A percentile compares a stretch with the other conserved stretches of the same genome.
These are phyloP conservation scores for Ips nitidus DNA, from an alignment of 1,140 invertebrate species.

Conservation along the genomic window DNA sequence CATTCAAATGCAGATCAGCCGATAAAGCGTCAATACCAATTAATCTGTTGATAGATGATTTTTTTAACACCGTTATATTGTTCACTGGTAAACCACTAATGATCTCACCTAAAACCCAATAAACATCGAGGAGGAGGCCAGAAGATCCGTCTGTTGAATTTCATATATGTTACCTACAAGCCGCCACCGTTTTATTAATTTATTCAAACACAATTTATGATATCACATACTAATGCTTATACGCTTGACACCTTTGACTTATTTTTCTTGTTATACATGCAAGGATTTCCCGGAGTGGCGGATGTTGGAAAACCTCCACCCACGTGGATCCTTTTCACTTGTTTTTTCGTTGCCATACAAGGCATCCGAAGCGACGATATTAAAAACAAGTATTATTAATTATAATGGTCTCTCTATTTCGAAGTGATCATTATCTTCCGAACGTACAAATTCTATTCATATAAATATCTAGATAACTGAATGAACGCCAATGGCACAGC, in stretches of 20 bases:
- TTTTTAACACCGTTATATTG: background rate
- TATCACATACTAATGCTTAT: too few relatives aligned
- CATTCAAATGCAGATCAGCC: background rate
- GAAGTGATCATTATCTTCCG: background rate
- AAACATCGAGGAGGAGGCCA: background rate
- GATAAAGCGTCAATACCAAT: background rate
- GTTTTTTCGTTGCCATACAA: too few relatives aligned
- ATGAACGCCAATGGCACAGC: slow-evolving; percentile 28
- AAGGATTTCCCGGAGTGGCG: too few relatives aligned
- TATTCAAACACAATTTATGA: too few relatives aligned
- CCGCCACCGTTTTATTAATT: too few relatives aligned
- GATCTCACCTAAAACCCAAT: background rate
- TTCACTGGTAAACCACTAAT: background rate
- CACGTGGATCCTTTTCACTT: too few relatives aligned
- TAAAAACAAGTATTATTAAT: background rate
- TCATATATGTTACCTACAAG: too few relatives aligned
- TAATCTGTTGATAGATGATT: background rate
- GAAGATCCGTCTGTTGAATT: background rate
- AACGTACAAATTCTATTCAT: background rate
- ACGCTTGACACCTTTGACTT: too few relatives aligned
- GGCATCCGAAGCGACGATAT: too few relatives aligned
- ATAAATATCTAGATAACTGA: background rate
- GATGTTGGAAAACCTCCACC: too few relatives aligned
- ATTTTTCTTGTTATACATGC: too few relatives aligned
- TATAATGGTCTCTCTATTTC: background rate